Conservation (phyloP, 2,797 vertebrate species). For the Gymnothorax javanicus region DNA sequence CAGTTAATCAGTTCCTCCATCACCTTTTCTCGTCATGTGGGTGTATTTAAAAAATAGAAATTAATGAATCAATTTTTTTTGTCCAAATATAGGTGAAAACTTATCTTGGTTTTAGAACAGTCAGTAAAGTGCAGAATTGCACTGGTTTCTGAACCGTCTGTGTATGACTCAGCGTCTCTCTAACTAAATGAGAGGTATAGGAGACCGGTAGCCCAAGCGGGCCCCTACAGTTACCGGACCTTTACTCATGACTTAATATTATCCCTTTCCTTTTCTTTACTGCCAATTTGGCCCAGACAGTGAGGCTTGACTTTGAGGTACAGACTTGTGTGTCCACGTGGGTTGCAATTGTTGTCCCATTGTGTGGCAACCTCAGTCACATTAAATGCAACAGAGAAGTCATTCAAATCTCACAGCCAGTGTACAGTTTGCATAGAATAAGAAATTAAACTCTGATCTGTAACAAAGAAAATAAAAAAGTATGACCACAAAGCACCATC, state of each 20-base stretch:
- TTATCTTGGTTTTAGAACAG: not conserved
- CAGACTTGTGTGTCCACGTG: not conserved
- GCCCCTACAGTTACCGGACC: not conserved
- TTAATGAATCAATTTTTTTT: not conserved
- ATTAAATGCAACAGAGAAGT: not conserved
- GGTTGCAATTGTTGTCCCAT: not conserved
- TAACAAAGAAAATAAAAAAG: not conserved
- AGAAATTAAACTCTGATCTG: not conserved
- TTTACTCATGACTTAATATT: not conserved
- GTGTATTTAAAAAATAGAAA: too few relatives aligned
- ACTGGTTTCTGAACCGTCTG: not conserved
- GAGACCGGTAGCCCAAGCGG: not conserved
- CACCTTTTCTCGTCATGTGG: too few relatives aligned
- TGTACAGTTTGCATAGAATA: not conserved
- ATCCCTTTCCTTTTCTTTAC: not conserved
- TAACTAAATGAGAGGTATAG: not conserved
- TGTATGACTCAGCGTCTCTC: not conserved
- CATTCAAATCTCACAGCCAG: not conserved
- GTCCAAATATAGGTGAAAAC: not conserved
- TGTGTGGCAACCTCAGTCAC: not conserved
- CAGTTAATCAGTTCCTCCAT: too few relatives aligned
- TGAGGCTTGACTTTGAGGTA: not conserved
- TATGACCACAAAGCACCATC: constrained; percentile 52
- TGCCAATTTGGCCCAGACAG: not conserved
- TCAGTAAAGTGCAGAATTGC: not conserved